Conservation (phyloP, 2,888 invertebrate genomes). For the Phyllotreta striolata region DNA sequence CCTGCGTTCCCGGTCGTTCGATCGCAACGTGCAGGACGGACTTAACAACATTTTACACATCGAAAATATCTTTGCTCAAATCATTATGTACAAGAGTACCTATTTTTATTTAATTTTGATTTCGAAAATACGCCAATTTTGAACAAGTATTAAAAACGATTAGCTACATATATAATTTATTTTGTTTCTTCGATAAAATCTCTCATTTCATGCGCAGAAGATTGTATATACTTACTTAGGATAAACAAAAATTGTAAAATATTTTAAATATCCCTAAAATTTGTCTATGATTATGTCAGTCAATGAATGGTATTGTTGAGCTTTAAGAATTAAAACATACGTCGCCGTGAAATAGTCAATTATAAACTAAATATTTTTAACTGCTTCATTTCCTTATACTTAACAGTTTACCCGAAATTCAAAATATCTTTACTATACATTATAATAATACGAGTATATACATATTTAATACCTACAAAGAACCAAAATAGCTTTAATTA, state of each 20-base stretch:
- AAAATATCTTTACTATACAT: no score
- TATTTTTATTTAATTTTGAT: constrained; percentile 1
- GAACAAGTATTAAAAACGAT: not conserved
- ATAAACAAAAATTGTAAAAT: constrained; percentile 7
- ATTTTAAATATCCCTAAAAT: not conserved
- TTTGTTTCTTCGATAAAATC: not conserved
- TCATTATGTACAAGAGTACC: constrained; percentile 1
- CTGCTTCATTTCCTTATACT: not conserved
- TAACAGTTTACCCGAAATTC: not conserved
- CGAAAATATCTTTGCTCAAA: constrained; percentile 19
- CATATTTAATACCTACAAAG: not conserved
- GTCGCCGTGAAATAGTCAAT: constrained; percentile 28
- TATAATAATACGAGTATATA: constrained; percentile 1
- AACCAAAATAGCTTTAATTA: constrained; percentile 19
- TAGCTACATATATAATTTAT: no score
- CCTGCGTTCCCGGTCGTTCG: not conserved
- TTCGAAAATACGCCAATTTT: constrained; percentile 4
- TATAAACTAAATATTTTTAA: constrained; percentile 11
- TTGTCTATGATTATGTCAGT: constrained; percentile 3
- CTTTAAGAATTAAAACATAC: constrained; percentile 10
- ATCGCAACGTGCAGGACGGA: not conserved
- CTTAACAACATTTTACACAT: constrained; percentile 8
- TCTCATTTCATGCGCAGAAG: constrained; percentile 3
- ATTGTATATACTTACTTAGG: constrained; percentile 10
- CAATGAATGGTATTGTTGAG: constrained; percentile 17